These are phyloP conservation scores for Hirundo rustica DNA, from an alignment of 2,797 vertebrate species.

Conservation along the genomic window DNA sequence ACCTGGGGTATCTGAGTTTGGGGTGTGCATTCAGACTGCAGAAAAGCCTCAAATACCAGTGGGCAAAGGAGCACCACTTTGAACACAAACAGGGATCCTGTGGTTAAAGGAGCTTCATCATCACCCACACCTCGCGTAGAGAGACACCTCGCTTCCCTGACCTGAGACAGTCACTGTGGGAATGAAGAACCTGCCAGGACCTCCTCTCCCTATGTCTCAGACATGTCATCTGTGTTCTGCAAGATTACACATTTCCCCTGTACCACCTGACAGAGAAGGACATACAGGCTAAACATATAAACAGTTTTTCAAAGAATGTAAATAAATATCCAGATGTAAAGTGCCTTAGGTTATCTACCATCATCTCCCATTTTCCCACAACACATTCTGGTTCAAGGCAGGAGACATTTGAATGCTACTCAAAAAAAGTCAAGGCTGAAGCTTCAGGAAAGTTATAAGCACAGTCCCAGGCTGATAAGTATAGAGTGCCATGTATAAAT, in stretches of 20 bases:
- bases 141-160: background rate
- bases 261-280: background rate
- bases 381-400: background rate
- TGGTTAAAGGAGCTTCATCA: background rate
- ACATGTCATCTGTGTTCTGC: background rate
- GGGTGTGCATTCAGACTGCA: background rate
- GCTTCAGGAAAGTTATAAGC: background rate
- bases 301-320: background rate
- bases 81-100: background rate
- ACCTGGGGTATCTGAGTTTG: background rate
- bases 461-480: background rate
- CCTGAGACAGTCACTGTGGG: background rate
- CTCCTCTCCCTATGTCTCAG: background rate
- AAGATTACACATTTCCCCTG: background rate
- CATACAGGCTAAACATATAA: background rate
- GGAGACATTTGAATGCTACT: background rate
- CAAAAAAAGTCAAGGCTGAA: background rate
- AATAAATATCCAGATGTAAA: background rate
- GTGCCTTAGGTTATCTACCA: background rate
- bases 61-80: background rate
- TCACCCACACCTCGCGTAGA: background rate
- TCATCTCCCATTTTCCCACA: background rate
- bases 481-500: background rate
- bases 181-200: background rate
- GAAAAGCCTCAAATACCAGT: background rate